phyloP scores from a whole-genome alignment of 2,113 vertebrate genomes.

The Phocoena phocoena region DNA sequence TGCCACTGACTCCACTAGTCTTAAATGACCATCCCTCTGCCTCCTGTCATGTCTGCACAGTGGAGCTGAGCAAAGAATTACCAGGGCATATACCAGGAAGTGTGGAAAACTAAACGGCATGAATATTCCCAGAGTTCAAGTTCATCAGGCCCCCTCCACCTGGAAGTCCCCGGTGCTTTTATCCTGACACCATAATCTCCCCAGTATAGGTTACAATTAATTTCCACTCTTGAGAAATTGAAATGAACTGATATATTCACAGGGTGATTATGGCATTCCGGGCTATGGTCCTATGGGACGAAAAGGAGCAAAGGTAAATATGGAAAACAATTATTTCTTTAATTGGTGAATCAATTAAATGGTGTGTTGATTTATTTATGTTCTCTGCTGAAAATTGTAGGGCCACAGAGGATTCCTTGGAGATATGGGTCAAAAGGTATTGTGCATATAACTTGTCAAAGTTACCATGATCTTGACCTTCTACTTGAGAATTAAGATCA shows the following conservation, averaged over 20 bases:
- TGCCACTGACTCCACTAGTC: neutral
- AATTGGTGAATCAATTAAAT: neutral
- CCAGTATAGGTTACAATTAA: neutral
- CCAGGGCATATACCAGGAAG: neutral
- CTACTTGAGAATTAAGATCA: neutral
- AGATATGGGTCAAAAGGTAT: constrained; percentile 86
- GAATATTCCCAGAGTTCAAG: neutral
- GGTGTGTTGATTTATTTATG: neutral
- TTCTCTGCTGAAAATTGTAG: constrained; percentile 78
- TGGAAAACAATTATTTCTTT: constrained; percentile 11
- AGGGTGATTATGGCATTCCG: constrained; percentile 80
- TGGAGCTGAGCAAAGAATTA: neutral
- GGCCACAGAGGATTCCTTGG: constrained; percentile 89
- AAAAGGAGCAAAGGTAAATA: constrained; percentile 82
- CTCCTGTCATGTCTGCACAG: neutral
- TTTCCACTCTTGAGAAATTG: constrained; percentile 19
- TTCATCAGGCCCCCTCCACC: neutral
- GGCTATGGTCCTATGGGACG: constrained; percentile 73
- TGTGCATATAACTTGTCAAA: neutral
- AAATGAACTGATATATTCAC: constrained; percentile 56
- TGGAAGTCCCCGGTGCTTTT: neutral
- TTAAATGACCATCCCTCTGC: neutral
- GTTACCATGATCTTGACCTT: neutral
- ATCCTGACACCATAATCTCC: neutral
- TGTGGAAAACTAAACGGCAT: neutral